Conservation (phyloP, 2,888 invertebrate species). For the Patella pellucida region DNA sequence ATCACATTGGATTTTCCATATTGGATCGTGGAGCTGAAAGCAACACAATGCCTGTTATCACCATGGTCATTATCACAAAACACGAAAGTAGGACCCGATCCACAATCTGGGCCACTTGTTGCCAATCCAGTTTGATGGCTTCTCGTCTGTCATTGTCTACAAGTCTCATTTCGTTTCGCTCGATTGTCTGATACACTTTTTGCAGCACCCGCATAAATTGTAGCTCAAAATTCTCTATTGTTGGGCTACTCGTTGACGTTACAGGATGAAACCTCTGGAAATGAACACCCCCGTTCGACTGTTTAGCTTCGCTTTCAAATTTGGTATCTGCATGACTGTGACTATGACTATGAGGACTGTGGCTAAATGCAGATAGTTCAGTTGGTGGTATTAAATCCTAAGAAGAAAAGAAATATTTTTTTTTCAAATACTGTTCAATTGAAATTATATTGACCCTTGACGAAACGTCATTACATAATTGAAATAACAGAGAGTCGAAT, state of each 20-base stretch:
- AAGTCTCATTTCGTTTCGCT: slow-evolving; percentile 81
- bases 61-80: slow-evolving; percentile 68
- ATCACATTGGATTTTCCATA: slow-evolving; percentile 7
- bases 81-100: slow-evolving; percentile 75
- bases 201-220: slow-evolving; percentile 79
- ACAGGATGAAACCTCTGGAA: slow-evolving; percentile 30
- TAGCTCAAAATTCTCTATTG: slow-evolving; percentile 74
- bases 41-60: slow-evolving; percentile 71
- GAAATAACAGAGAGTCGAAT: too few species aligned
- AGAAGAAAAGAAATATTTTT: slow-evolving; percentile 16
- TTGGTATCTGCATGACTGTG: slow-evolving; percentile 15
- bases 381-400: slow-evolving; percentile 47
- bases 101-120: slow-evolving; percentile 79
- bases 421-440: not conserved
- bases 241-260: slow-evolving; percentile 23
- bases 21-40: slow-evolving; percentile 64
- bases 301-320: slow-evolving; percentile 27
- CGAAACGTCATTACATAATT: too few species aligned
- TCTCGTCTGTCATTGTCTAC: slow-evolving; percentile 84
- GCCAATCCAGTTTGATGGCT: slow-evolving; percentile 85
- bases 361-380: slow-evolving; percentile 37
- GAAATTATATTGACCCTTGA: too few species aligned
- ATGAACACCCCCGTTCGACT: slow-evolving; percentile 45
- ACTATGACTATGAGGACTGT: slow-evolving; percentile 33
- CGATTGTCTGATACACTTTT: slow-evolving; percentile 81